Conservation (phyloP, 2,113 vertebrate species). For the Oncorhynchus mykiss region DNA sequence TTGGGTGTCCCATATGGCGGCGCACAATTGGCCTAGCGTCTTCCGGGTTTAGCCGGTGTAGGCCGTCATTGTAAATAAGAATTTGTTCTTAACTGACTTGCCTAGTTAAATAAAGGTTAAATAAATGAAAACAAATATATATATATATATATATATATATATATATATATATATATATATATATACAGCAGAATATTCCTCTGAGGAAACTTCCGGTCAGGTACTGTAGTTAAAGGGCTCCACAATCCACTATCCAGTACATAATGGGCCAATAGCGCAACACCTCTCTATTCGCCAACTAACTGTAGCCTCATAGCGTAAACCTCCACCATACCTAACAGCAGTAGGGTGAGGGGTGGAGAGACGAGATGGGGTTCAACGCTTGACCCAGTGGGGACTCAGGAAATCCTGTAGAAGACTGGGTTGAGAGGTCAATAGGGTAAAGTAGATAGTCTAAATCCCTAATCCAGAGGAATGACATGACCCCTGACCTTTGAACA, state of each 20-base stretch:
- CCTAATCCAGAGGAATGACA: conserved; percentile 47
- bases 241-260: conserved; percentile 55
- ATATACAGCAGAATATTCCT: conserved; percentile 53
- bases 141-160: conserved; percentile 15
- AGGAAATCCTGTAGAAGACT: conserved; percentile 61
- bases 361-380: conserved; percentile 54
- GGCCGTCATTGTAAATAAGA: too few relatives aligned
- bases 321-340: conserved; percentile 39
- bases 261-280: conserved; percentile 48
- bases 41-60: too few relatives aligned
- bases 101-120: too few relatives aligned
- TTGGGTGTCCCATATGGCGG: too few relatives aligned
- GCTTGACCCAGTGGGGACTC: conserved; percentile 47
- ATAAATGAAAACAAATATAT: too few relatives aligned
- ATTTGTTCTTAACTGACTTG: too few relatives aligned
- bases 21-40: too few relatives aligned
- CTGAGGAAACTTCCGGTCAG: conserved; percentile 7
- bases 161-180: conserved; percentile 19
- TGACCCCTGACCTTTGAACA: conserved; percentile 50
- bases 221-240: conserved; percentile 9
- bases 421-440: conserved; percentile 37
- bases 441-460: conserved; percentile 36
- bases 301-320: conserved; percentile 23
- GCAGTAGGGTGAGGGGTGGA: conserved; percentile 23
- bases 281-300: conserved; percentile 25